Evolutionary conservation across 2,888 invertebrate species (phyloP).

Genomic region (Mongoloraphidia duomilia): DNA sequence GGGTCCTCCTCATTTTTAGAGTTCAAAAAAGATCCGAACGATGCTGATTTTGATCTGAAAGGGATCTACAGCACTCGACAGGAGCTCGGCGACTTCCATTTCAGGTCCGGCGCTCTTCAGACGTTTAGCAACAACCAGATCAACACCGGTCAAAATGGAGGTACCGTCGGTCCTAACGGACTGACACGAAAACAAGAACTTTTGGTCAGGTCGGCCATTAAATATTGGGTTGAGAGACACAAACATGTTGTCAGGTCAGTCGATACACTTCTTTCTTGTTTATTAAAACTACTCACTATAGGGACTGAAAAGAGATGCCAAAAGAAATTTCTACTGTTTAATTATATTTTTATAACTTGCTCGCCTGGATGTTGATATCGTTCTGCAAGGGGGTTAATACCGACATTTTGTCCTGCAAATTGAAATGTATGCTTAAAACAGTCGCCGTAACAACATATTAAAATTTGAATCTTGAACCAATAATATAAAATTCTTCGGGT

Average conservation of each 20-base stretch:
- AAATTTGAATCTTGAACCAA: too few relatives aligned
- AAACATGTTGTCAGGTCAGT: slow-evolving; percentile 74
- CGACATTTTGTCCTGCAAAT: too few relatives aligned
- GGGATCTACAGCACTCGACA: slow-evolving; percentile 64
- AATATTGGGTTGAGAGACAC: slow-evolving; percentile 81
- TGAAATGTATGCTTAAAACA: too few relatives aligned
- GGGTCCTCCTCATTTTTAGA: slow-evolving; percentile 19
- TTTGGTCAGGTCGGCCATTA: slow-evolving; percentile 72
- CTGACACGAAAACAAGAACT: slow-evolving; percentile 70
- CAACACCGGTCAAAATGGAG: slow-evolving; percentile 23
- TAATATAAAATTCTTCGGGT: too few relatives aligned
- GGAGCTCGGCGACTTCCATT: slow-evolving; percentile 56
- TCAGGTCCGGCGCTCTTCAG: slow-evolving; percentile 52
- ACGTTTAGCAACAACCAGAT: slow-evolving; percentile 33
- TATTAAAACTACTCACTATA: neutral
- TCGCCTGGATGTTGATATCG: too few relatives aligned
- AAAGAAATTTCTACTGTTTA: too few relatives aligned
- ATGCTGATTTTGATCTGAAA: slow-evolving; percentile 47
- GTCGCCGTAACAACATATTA: too few relatives aligned
- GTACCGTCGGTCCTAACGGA: slow-evolving; percentile 58
- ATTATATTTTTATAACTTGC: too few relatives aligned
- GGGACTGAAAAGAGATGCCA: too few relatives aligned
- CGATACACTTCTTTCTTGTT: neutral
- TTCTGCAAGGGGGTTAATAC: too few relatives aligned
- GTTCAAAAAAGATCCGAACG: slow-evolving; percentile 28